Percentiles rank a stretch among this genome's conserved stretches.
Conservation (phyloP, 2,888 invertebrate species). For the Lasiommata megera region DNA sequence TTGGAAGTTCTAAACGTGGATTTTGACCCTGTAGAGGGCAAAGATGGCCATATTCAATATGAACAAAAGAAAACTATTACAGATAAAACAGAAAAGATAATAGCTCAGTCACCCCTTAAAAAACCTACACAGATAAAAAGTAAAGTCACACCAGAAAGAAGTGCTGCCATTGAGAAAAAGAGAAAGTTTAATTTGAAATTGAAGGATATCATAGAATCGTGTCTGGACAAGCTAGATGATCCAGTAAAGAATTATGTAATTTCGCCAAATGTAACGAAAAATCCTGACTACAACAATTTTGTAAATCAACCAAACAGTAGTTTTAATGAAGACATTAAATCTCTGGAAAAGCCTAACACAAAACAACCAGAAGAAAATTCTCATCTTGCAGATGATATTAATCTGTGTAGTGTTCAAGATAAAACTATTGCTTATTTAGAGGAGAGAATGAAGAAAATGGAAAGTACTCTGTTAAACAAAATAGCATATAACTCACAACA, state of each 20-base stretch:
- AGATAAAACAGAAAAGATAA: not conserved
- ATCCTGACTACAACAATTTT: not conserved
- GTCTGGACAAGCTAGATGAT: conserved; percentile 47
- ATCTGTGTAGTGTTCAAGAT: conserved; percentile 41
- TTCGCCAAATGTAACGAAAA: not conserved
- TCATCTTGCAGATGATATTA: conserved; percentile 35
- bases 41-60: not conserved
- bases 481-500: conserved; percentile 63
- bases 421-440: conserved; percentile 56
- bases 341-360: not conserved
- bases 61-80: not conserved
- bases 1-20: conserved; percentile 24
- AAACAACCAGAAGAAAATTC: conserved; percentile 8
- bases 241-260: conserved; percentile 13
- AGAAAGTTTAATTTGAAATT: conserved; percentile 70
- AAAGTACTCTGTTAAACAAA: conserved; percentile 55
- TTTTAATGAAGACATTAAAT: not conserved
- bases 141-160: conserved; percentile 57
- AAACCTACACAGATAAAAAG: conserved; percentile 36
- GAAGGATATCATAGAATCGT: conserved; percentile 60
- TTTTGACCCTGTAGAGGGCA: not conserved
- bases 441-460: conserved; percentile 60
- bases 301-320: not conserved
- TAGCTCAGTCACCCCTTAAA: conserved; percentile 10
- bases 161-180: conserved; percentile 64